Base-by-base conservation (phyloP, 2,888 invertebrate genomes). In the Aphrophora alni region DNA sequence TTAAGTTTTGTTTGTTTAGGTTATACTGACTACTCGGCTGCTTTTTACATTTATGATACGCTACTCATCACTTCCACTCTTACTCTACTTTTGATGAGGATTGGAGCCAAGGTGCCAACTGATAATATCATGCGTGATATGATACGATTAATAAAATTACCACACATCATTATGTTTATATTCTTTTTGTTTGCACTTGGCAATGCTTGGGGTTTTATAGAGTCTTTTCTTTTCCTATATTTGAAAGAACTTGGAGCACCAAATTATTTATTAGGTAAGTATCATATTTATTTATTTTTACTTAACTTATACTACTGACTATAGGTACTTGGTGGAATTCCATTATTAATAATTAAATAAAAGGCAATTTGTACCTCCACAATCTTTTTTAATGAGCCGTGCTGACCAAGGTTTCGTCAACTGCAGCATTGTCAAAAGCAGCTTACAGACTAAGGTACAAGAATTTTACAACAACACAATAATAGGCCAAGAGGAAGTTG, bases 161-260 rank as follows among this genome's bases (percentile, higher is more conserved):
- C 94, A 0, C 93, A 95, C 85, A 93, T 97, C 71, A 92, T 94
- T 44, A 90, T 94, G 70, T 96, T 97, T 86, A 93, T 97, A 86
- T 89, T 94, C 85, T 94, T 96, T 87, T 90, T 97, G 70, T 95
- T 95, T 86, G 91, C 94, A 33, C 90, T 97, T 85, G 97, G 97
- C 81, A 95, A 95, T 86, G 92, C 95, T 87, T 96, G 95, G 93
- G 97, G 97, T 38, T 96, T 96, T 88, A 95, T 97, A 80, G 97
- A 97, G 88, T 95, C 95, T 77, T 97, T 95, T 87, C 89, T 97
- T 38, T 97, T 96, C 88, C 91, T 96, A 86, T 97, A 95, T 88
- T 90, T 97, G 83, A 94, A 94, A 88, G 95, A 96, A 88, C 90
- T 96, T 83, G 94, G 95, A 24, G 95, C 95, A 75, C 95, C 95